Evolutionary conservation across 1,140 invertebrate genomes (phyloP).

Genomic region (Psilanteris sp.): DNA sequence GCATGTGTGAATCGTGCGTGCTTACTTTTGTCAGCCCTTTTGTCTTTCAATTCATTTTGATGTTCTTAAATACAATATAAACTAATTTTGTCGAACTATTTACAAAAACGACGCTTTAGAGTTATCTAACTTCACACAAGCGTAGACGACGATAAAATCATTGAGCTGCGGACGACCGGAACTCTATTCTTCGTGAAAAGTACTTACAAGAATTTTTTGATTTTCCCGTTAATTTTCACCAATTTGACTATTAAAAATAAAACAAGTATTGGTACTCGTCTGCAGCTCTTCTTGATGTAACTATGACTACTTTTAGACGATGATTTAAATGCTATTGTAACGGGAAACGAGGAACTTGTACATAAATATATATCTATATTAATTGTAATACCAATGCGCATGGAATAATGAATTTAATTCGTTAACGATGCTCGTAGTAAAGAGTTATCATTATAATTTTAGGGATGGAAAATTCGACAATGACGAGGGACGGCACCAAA

Average conservation of each 20-base stretch:
- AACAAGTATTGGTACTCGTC: constrained; percentile 12
- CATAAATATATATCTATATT: constrained; percentile 77
- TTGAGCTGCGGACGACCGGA: constrained; percentile 35
- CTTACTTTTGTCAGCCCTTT: constrained; percentile 30
- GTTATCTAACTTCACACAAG: constrained; percentile 67
- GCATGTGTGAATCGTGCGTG: constrained; percentile 31
- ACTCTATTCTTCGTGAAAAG: constrained; percentile 1
- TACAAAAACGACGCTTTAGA: constrained; percentile 69
- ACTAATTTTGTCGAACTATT: constrained; percentile 71
- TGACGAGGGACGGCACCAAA: constrained; percentile 66
- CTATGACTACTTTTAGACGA: constrained; percentile 66
- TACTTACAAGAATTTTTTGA: constrained; percentile 14
- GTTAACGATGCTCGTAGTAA: constrained; percentile 44
- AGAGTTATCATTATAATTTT: constrained; percentile 18
- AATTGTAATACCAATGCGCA: constrained; percentile 72
- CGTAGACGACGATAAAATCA: constrained; percentile 59
- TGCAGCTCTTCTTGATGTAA: constrained; percentile 50
- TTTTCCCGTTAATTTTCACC: background rate
- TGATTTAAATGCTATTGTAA: constrained; percentile 66
- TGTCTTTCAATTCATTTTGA: constrained; percentile 3
- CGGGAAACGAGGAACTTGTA: constrained; percentile 77
- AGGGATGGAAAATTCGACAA: constrained; percentile 46
- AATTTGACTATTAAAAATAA: background rate
- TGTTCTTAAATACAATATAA: constrained; percentile 51
- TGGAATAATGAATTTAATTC: constrained; percentile 60